Percentiles rank a stretch among this genome's conserved stretches.
Evolutionary conservation across 2,797 vertebrate genomes (phyloP).

Genomic region (Tolypeutes matacus): DNA sequence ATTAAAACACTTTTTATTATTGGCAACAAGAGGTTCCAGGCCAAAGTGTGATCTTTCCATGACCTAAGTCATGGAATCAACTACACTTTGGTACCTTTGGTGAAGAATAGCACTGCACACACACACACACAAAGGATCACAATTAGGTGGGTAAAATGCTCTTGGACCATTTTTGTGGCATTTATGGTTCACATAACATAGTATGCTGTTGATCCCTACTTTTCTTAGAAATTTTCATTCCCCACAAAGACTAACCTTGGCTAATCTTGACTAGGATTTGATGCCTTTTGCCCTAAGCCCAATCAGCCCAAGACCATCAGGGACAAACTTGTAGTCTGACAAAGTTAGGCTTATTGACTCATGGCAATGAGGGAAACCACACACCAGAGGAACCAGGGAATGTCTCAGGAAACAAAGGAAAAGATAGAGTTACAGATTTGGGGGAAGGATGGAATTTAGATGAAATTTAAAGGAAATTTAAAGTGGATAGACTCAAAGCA

Average conservation of each 20-base stretch:
- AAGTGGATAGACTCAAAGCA: slow-evolving; percentile 22
- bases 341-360: not conserved
- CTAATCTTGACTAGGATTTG: not conserved
- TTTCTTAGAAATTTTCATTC: not conserved
- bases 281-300: not conserved
- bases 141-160: not conserved
- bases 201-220: not conserved
- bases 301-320: not conserved
- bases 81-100: not conserved
- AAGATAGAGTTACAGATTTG: no score
- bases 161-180: not conserved
- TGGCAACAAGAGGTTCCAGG: not conserved
- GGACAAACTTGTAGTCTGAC: not conserved
- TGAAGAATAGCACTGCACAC: not conserved
- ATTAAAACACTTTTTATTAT: slow-evolving; percentile 7
- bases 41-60: slow-evolving; percentile 13
- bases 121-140: not conserved
- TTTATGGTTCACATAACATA: slow-evolving; percentile 18
- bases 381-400: not conserved
- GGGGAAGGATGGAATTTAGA: not conserved
- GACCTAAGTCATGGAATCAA: not conserved
- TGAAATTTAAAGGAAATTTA: slow-evolving; percentile 1
- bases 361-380: not conserved
- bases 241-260: not conserved
- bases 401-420: not conserved